Evolutionary conservation across 2,797 vertebrate species (phyloP), one percentile per base, ranked within the genome.

Genomic region (Glyptemys insculpta): DNA sequence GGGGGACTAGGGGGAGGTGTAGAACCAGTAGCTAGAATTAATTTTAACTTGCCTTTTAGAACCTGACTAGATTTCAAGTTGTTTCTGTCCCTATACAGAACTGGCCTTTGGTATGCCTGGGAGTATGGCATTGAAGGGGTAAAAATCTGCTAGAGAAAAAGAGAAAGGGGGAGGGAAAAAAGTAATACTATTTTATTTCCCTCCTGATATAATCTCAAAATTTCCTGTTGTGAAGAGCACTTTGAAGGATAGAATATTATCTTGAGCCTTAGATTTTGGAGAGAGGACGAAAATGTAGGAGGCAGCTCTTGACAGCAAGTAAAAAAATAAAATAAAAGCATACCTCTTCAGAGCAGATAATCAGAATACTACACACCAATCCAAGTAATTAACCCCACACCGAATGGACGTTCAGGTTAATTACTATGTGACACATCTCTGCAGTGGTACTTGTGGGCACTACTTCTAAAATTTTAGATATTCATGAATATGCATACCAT

Each of bases 361-460:
- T 37, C 92, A 68, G 44, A 72, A 16, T 23, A 15, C 23, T n/a
- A 65, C 6, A 41, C 12, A 52, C 79, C 57, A 83, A 92, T 37
- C 79, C 81, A 15, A 94, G 87, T 88, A 95, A 81, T 93, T 93
- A 93, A 83, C 78, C 80, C 85, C 62, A 0, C 25, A 88, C 94
- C 95, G 91, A 96, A 91, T 89, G 87, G 72, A 65, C 85, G 87
- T 44, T 87, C 87, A 68, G 74, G 85, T 18, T 95, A 89, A 97
- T 97, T 93, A 65, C 89, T 44, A 47, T 90, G 79, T 53, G 89
- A 59, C 56, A 79, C 50, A 52, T 31, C 59, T 0, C 1, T 5
- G 82, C 91, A 91, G 85, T 87, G 90, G 92, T 83, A 88, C 72
- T 47, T 54, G 11, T 11, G 65, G 86, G 57, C 65, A 87, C 52